These are phyloP conservation scores for Strigops habroptila DNA, from an alignment of 2,113 vertebrate genomes.

Conservation along the genomic window DNA sequence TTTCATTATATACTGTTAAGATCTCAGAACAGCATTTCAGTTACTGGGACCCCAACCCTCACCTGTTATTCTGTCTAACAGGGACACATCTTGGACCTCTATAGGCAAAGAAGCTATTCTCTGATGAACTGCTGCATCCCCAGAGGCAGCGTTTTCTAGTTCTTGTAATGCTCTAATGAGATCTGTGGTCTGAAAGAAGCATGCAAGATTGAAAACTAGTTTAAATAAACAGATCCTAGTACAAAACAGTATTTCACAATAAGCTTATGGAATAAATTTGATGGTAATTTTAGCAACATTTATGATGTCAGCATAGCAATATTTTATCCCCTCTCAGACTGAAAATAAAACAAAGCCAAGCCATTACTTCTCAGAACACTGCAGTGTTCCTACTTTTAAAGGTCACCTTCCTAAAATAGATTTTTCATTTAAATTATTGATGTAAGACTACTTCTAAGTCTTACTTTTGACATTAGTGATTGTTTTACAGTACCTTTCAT, in stretches of 20 bases:
- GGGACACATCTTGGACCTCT: conserved; percentile 93
- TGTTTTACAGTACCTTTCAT: background rate
- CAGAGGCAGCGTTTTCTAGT: conserved; percentile 94
- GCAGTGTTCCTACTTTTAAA: background rate
- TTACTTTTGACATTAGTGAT: background rate
- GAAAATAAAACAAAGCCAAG: background rate
- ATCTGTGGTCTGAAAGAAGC: conserved; percentile 85
- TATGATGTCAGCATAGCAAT: background rate
- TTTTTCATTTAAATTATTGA: background rate
- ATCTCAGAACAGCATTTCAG: background rate
- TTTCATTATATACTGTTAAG: background rate
- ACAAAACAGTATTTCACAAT: background rate
- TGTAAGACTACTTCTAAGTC: background rate
- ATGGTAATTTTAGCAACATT: background rate
- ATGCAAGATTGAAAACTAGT: conserved; percentile 56
- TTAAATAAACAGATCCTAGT: background rate
- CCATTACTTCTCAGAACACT: background rate
- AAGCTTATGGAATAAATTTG: background rate
- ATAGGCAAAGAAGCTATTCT: conserved; percentile 93
- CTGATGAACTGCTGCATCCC: conserved; percentile 92
- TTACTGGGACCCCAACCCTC: conserved; percentile 24
- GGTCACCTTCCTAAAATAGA: background rate
- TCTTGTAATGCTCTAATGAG: conserved; percentile 96
- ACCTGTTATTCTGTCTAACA: conserved; percentile 97
- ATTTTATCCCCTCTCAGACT: background rate